phyloP scores from a whole-genome alignment of 1,140 invertebrate species.

The Brachionus paranguensis region DNA sequence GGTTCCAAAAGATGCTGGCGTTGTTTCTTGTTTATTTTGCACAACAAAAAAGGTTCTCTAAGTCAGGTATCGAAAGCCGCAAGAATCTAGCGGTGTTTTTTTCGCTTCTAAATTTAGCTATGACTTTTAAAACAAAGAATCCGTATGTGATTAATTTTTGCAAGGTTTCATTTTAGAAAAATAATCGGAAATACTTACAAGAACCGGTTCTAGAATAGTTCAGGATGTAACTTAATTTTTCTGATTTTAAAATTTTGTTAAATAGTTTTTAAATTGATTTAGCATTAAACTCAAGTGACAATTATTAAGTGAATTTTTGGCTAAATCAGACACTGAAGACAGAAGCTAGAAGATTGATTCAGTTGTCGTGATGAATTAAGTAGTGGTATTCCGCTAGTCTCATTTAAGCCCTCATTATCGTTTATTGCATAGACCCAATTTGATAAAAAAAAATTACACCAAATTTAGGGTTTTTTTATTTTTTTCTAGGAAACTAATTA shows the following conservation, averaged over 20 bases:
- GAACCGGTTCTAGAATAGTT: not conserved
- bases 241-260: not conserved
- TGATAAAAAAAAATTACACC: not conserved
- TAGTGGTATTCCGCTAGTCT: not conserved
- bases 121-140: not conserved
- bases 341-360: not conserved
- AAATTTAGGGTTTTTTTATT: not conserved
- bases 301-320: not conserved
- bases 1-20: not conserved
- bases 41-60: not conserved
- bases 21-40: not conserved
- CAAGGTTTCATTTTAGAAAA: not conserved
- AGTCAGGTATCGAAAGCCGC: not conserved
- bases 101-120: not conserved
- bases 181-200: conserved; percentile 19
- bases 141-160: not conserved
- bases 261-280: conserved; percentile 13
- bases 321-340: not conserved
- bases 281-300: not conserved
- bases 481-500: conserved; percentile 15
- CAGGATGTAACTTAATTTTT: conserved; percentile 23
- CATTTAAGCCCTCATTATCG: not conserved
- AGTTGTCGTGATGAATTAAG: not conserved
- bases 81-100: not conserved
- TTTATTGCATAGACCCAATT: conserved; percentile 15